Percentiles rank a stretch among this genome's conserved stretches.
These are phyloP conservation scores for Oikopleura dioica DNA, from an alignment of 23 tunicate species.

Conservation along the genomic window DNA sequence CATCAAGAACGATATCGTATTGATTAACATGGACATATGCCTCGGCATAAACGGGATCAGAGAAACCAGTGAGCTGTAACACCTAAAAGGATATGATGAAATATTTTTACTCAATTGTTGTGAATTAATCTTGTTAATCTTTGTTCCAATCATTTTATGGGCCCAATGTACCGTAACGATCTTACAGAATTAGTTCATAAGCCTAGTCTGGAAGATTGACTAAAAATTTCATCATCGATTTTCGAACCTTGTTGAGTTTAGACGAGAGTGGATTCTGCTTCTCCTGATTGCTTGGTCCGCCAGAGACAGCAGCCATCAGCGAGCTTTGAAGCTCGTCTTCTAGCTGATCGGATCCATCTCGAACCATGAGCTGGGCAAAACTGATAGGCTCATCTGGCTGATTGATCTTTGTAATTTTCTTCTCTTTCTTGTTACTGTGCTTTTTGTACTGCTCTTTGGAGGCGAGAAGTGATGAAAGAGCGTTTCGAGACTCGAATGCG, in stretches of 20 bases:
- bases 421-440: not conserved
- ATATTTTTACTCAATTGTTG: too few relatives aligned
- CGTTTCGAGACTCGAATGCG: not conserved
- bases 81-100: constrained; percentile 47
- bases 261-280: constrained; percentile 40
- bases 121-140: too few relatives aligned
- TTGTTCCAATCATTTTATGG: too few relatives aligned
- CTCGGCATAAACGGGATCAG: constrained; percentile 90
- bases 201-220: too few relatives aligned
- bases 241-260: constrained; percentile 84
- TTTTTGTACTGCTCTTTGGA: not conserved
- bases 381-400: constrained; percentile 93
- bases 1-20: constrained; percentile 81
- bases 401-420: not conserved
- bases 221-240: too few relatives aligned
- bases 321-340: constrained; percentile 79
- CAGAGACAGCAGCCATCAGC: constrained; percentile 78
- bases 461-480: not conserved
- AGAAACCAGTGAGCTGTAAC: constrained; percentile 70
- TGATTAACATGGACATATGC: constrained; percentile 90
- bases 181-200: too few relatives aligned
- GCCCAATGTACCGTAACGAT: too few relatives aligned
- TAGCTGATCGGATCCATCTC: constrained; percentile 46
- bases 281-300: constrained; percentile 48
- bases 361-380: constrained; percentile 58